Conservation (phyloP, 2,797 vertebrate species). For the Acanthurus lineatus region DNA sequence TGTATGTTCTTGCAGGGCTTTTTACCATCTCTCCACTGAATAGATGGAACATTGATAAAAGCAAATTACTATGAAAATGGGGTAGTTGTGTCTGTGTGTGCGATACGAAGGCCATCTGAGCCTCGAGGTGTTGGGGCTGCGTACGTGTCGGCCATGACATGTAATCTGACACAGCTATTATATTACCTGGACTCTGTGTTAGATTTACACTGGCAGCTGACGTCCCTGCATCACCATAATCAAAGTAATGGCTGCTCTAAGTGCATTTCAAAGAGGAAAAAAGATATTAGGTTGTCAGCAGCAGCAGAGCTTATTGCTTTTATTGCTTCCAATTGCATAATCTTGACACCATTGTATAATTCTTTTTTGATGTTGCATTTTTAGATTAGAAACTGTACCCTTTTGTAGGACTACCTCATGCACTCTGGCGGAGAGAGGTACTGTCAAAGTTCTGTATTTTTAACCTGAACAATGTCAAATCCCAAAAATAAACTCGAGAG, state of each 20-base stretch:
- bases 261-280: constrained; percentile 67
- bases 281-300: constrained; percentile 62
- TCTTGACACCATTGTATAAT: constrained; percentile 32
- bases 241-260: constrained; percentile 75
- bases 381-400: constrained; percentile 33
- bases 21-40: constrained; percentile 26
- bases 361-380: constrained; percentile 41
- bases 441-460: constrained; percentile 42
- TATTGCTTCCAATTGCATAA: constrained; percentile 57
- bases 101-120: constrained; percentile 71
- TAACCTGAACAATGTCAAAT: constrained; percentile 41
- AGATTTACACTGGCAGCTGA: constrained; percentile 61
- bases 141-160: constrained; percentile 66
- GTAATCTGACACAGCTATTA: constrained; percentile 71
- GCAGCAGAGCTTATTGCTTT: constrained; percentile 46
- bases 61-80: constrained; percentile 64
- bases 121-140: constrained; percentile 50
- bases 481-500: constrained; percentile 37
- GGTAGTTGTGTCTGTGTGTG: constrained; percentile 34
- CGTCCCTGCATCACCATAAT: constrained; percentile 71
- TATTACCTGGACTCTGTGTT: constrained; percentile 71
- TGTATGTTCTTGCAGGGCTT: constrained; percentile 14
- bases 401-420: constrained; percentile 15
- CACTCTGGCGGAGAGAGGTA: constrained; percentile 5
- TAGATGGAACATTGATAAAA: constrained; percentile 54